Percentiles rank a stretch among this genome's conserved stretches.
Evolutionary conservation across 1,140 invertebrate genomes (phyloP).

Genomic region (Drosophila kohkoa): DNA sequence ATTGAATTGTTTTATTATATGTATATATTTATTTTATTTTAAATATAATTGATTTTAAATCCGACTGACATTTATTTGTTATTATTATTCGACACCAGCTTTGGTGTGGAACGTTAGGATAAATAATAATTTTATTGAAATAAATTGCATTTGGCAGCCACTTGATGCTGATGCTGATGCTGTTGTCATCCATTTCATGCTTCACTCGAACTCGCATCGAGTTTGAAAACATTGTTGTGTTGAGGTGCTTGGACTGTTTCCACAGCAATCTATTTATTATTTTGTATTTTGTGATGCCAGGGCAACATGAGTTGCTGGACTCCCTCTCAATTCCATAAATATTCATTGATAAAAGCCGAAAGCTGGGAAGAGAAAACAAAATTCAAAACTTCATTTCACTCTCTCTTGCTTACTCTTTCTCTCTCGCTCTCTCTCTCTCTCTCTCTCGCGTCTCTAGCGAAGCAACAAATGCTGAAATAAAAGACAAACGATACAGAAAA

Average conservation of each 20-base stretch:
- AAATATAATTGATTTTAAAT: neutral
- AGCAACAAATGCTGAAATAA: constrained; percentile 25
- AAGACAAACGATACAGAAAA: constrained; percentile 34
- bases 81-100: neutral
- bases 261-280: constrained; percentile 30
- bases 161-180: constrained; percentile 2
- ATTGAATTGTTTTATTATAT: too few relatives aligned
- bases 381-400: neutral
- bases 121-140: constrained; percentile 2
- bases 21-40: too few relatives aligned
- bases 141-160: constrained; percentile 9
- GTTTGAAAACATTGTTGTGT: neutral
- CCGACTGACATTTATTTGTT: neutral
- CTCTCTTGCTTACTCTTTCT: neutral
- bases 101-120: neutral
- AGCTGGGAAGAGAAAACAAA: constrained; percentile 15
- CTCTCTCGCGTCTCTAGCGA: constrained; percentile 6
- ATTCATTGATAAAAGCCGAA: constrained; percentile 46
- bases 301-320: neutral
- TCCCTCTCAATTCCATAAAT: constrained; percentile 47
- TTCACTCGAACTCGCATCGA: neutral
- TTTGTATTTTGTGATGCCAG: constrained; percentile 8
- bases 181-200: constrained; percentile 4
- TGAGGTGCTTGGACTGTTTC: constrained; percentile 10
- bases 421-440: constrained; percentile 8